Conservation (phyloP, 2,113 vertebrate genomes). For the Herpailurus yagouaroundi region DNA sequence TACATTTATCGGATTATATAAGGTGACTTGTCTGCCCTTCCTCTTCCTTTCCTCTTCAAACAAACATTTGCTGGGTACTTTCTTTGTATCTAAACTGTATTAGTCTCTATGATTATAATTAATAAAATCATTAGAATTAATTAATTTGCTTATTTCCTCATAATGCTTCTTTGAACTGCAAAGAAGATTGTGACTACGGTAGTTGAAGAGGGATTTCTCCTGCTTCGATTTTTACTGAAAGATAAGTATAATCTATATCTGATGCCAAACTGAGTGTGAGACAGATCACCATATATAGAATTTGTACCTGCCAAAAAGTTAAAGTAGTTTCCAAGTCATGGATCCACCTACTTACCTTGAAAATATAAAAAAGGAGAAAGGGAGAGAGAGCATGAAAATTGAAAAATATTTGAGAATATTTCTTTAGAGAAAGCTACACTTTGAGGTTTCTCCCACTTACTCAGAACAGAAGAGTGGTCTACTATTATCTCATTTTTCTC, state of each 20-base stretch:
- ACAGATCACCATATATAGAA: not conserved
- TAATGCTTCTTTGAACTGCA: not conserved
- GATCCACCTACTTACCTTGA: not conserved
- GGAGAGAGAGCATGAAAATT: not conserved
- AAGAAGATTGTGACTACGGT: not conserved
- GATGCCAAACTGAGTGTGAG: not conserved
- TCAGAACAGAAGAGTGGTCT: not conserved
- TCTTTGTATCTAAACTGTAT: not conserved
- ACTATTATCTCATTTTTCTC: not conserved
- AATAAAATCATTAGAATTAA: not conserved
- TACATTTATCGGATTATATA: not conserved
- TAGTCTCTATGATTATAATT: not conserved
- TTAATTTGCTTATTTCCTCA: constrained; percentile 29
- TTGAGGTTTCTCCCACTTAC: not conserved
- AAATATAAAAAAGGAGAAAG: not conserved
- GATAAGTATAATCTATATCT: not conserved
- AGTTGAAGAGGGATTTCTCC: not conserved
- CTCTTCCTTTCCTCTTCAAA: not conserved
- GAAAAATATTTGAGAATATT: not conserved
- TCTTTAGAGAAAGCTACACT: not conserved
- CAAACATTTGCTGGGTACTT: not conserved
- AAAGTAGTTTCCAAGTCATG: not conserved
- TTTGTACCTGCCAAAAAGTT: not conserved
- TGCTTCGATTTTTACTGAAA: not conserved
- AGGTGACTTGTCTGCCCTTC: not conserved